Conservation (phyloP, 2,797 vertebrate genomes). For the Pitangus sulphuratus region DNA sequence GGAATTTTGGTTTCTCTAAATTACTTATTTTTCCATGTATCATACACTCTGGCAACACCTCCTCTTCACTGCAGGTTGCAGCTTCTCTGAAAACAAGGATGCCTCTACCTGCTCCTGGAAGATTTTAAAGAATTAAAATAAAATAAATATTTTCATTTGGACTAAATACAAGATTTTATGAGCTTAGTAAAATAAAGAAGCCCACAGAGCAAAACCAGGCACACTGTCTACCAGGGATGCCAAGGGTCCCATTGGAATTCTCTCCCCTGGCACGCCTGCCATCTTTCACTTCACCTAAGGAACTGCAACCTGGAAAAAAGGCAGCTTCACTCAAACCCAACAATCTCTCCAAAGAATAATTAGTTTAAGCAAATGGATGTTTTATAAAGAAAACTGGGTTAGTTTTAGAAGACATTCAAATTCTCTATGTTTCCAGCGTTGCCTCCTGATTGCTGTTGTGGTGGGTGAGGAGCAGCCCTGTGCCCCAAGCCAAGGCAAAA, state of each 20-base stretch:
- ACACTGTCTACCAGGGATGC: neutral
- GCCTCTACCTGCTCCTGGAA: neutral
- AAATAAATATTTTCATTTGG: neutral
- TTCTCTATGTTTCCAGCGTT: fast-evolving
- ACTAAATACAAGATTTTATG: neutral
- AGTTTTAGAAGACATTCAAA: neutral
- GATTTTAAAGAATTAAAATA: neutral
- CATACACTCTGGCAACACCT: neutral
- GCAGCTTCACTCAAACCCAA: neutral
- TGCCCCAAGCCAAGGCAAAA: neutral
- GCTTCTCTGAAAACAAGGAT: neutral
- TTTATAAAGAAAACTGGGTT: neutral
- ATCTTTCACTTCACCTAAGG: neutral
- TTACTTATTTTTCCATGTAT: neutral
- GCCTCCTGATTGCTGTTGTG: neutral
- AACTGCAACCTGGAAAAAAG: neutral
- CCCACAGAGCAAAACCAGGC: neutral
- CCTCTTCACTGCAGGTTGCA: neutral
- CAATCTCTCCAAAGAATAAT: neutral
- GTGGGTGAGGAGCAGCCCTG: neutral
- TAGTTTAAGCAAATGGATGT: neutral
- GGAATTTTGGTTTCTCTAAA: neutral
- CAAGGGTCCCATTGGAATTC: neutral
- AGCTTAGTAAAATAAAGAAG: neutral
- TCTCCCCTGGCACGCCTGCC: neutral